Conservation (phyloP, 2,888 invertebrate genomes). For the Oeneis ivallda region DNA sequence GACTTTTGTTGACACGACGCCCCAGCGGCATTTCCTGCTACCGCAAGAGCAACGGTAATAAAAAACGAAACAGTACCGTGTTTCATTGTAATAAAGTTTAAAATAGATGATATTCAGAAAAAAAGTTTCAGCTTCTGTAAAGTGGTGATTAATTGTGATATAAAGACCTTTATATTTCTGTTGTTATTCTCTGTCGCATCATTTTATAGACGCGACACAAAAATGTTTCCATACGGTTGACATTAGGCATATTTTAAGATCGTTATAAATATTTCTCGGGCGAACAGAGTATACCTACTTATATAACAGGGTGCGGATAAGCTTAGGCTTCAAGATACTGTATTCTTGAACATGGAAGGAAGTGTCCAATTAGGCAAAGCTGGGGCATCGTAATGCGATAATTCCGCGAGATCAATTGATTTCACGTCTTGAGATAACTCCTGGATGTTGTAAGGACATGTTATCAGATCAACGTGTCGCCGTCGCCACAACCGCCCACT, state of each 20-base stretch:
- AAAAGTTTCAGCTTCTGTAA: constrained; percentile 49
- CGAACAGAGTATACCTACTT: background rate
- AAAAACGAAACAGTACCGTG: constrained; percentile 47
- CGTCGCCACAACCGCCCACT: constrained; percentile 65
- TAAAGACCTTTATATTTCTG: constrained; percentile 75
- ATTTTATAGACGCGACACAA: constrained; percentile 64
- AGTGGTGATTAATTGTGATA: constrained; percentile 78
- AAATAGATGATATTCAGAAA: constrained; percentile 38
- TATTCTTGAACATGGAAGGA: constrained; percentile 56
- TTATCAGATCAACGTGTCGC: constrained; percentile 75
- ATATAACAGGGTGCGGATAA: constrained; percentile 21
- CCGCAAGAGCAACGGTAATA: constrained; percentile 46
- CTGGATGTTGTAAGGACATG: constrained; percentile 69
- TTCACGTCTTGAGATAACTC: constrained; percentile 71
- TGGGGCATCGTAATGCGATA: constrained; percentile 70
- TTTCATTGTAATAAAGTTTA: constrained; percentile 44
- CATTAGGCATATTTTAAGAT: constrained; percentile 47
- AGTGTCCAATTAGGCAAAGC: constrained; percentile 73
- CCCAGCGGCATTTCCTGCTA: constrained; percentile 77
- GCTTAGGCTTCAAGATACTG: constrained; percentile 40
- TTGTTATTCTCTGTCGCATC: constrained; percentile 66
- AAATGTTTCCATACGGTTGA: constrained; percentile 53
- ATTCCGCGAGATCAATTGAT: constrained; percentile 75
- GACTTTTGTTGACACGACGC: constrained; percentile 76
- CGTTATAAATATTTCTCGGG: constrained; percentile 34